Evolutionary conservation across 2,797 vertebrate genomes (phyloP), one percentile per base, ranked within the genome.

Genomic region (Telmatherina bonti): DNA sequence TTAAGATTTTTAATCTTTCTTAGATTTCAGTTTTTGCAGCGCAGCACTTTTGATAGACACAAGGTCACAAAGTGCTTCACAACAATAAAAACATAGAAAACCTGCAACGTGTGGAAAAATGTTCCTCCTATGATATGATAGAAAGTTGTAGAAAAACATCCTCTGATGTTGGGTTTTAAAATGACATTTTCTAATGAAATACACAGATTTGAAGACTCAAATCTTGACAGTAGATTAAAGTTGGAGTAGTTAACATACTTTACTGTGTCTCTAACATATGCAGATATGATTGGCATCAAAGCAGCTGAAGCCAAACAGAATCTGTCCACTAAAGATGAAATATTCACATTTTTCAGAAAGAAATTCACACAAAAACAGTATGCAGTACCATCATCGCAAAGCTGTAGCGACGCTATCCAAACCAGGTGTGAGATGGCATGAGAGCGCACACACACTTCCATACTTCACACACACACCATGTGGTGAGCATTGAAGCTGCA

Each of bases 401-500:
- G 65, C 72, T 64, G 29, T n/a, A 22, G 69, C 51, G n/a, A 35
- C 8, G 9, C 61, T 84, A 68, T 71, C 61, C 79, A 83, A 64
- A 83, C 76, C 84, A 89, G 83, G 82, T 83, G 83, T 84, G 81
- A 63, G 58, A 56, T 36, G 45, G 71, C 62, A 77, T 18, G 52
- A 55, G 33, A 1, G 54, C 62, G 30, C 65, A 58, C 62, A 67
- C 58, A 57, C 49, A 51, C 62, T 35, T 62, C 20, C 26, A 67
- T 54, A 53, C 70, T 47, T 49, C 53, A 53, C 61, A 47, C 66
- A 22, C 26, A 70, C 66, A 63, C 41, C 4, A 3, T 10, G 61
- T 68, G 70, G 67, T 70, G 38, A 78, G 88, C 91, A 83, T 81
- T 85, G 85, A 86, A 91, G 91, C 77, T 89, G 92, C 78, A 93